Conservation (phyloP, 2,113 vertebrate genomes). For the Psephotus haematonotus region DNA sequence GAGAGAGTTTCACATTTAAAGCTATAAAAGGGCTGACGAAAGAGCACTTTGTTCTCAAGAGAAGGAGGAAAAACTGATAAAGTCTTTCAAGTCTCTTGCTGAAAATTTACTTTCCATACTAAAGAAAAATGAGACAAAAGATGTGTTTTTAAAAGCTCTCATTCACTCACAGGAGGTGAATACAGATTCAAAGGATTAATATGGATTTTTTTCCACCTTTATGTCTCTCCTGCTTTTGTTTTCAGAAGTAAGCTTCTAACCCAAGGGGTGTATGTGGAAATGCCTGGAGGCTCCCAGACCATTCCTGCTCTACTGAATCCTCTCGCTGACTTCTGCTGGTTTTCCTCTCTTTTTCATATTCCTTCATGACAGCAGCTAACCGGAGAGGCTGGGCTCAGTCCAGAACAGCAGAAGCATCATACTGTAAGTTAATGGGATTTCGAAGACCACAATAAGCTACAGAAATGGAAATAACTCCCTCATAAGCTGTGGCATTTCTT, state of each 20-base stretch:
- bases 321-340: not conserved
- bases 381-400: not conserved
- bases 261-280: not conserved
- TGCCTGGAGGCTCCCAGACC: not conserved
- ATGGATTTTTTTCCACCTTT: not conserved
- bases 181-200: constrained; percentile 46
- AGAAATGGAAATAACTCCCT: not conserved
- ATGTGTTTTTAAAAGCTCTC: constrained; percentile 40
- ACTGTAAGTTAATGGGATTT: not conserved
- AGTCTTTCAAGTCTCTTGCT: constrained; percentile 62
- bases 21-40: constrained; percentile 59
- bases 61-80: constrained; percentile 52
- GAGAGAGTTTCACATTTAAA: constrained; percentile 54
- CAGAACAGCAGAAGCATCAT: not conserved
- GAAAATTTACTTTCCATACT: constrained; percentile 67
- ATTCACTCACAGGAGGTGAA: constrained; percentile 32
- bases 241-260: constrained; percentile 1
- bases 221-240: constrained; percentile 18
- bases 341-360: not conserved
- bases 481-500: not conserved
- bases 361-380: not conserved
- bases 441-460: not conserved
- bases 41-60: constrained; percentile 56
- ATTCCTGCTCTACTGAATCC: not conserved
- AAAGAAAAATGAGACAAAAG: constrained; percentile 64